Evolutionary conservation across 1,140 invertebrate species (phyloP).

Genomic region (Chironomus tepperi): DNA sequence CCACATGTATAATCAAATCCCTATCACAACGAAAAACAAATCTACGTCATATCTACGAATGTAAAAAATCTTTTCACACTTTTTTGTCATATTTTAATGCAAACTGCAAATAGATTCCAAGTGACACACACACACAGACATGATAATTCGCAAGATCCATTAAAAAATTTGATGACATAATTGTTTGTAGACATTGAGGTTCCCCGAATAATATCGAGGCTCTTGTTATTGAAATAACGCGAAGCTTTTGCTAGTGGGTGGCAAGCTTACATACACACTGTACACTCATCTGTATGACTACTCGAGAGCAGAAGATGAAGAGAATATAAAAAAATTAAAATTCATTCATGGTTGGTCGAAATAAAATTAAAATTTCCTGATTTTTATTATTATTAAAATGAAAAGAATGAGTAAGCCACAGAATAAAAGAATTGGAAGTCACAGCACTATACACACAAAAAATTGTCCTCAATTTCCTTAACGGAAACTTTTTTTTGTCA

Average conservation of each 20-base stretch:
- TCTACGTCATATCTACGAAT: no score
- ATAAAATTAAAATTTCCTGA: neutral
- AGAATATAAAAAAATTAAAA: neutral
- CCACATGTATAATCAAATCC: no score
- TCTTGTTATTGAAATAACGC: neutral
- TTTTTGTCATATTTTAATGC: no score
- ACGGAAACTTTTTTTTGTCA: neutral
- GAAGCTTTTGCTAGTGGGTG: neutral
- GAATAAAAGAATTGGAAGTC: no score
- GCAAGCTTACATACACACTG: neutral
- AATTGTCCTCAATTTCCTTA: constrained; percentile 4
- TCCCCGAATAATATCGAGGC: neutral
- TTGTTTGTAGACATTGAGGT: constrained; percentile 7
- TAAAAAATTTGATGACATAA: neutral
- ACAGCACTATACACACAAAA: neutral
- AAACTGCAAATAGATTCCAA: no score
- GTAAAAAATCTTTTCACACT: no score
- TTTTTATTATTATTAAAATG: no score
- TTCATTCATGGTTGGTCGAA: neutral
- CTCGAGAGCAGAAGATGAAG: neutral
- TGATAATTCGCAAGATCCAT: no score
- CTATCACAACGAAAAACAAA: no score
- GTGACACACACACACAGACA: no score
- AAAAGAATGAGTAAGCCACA: no score
- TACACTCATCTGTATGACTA: no score